Evolutionary conservation across 1,140 invertebrate genomes (phyloP).

Genomic region (Ephestia elutella): DNA sequence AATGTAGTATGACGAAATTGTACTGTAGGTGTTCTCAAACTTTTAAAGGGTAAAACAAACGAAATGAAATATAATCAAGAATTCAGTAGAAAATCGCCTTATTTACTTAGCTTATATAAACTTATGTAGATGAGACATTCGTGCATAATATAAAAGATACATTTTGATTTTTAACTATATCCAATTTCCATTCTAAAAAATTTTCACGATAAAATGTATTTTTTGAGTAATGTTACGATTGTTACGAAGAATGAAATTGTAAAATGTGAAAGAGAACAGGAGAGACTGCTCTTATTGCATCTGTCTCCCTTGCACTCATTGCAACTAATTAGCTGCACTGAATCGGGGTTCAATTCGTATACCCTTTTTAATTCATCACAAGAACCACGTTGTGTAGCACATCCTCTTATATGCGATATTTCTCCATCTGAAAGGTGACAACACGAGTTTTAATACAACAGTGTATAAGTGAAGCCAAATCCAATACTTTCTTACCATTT

Average conservation of each 20-base stretch:
- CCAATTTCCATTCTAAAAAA: no score
- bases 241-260: constrained; percentile 28
- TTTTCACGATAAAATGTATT: not conserved
- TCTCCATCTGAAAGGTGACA: constrained; percentile 37
- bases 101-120: no score
- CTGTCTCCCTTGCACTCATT: constrained; percentile 46
- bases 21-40: no score
- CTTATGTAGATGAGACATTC: no score
- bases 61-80: no score
- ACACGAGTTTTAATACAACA: not conserved
- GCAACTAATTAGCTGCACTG: constrained; percentile 38
- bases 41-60: no score
- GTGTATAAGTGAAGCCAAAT: no score
- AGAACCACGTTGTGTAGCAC: constrained; percentile 44
- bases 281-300: constrained; percentile 43
- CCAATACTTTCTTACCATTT: no score
- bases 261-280: constrained; percentile 27
- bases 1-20: no score
- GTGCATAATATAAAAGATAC: no score
- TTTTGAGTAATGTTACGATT: not conserved
- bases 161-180: no score
- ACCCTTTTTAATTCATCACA: constrained; percentile 42
- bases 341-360: constrained; percentile 23
- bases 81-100: no score
- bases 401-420: constrained; percentile 46